Percentiles rank a stretch among this genome's conserved stretches.
Evolutionary conservation across 2,888 invertebrate species (phyloP).

Genomic region (Adelognathus sp.): DNA sequence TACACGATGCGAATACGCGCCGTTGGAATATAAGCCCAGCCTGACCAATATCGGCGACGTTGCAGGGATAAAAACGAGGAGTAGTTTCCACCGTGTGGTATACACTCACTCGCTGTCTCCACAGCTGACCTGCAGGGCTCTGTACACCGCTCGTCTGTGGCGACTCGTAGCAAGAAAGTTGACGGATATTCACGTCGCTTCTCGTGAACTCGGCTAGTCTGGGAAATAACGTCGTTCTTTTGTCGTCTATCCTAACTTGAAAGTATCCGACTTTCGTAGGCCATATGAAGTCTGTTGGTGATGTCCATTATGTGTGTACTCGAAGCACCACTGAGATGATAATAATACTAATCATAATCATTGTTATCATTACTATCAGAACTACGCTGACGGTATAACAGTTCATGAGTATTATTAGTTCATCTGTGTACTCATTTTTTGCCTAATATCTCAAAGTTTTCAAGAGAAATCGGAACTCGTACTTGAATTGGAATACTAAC

Average conservation of each 20-base stretch:
- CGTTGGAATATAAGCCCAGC: background rate
- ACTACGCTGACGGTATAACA: no score
- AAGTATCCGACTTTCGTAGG: no score
- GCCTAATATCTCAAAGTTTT: no score
- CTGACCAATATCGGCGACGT: background rate
- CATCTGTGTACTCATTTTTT: no score
- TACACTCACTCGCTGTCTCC: background rate
- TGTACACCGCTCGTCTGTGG: background rate
- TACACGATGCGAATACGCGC: background rate
- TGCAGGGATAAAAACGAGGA: constrained; percentile 9
- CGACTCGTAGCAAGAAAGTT: constrained; percentile 29
- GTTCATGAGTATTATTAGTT: no score
- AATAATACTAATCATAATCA: no score
- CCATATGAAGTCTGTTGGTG: no score
- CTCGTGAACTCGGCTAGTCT: constrained; percentile 38
- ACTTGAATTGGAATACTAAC: no score
- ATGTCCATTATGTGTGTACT: no score
- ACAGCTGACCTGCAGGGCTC: background rate
- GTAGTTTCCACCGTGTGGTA: background rate
- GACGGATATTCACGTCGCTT: constrained; percentile 34
- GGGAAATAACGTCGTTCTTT: constrained; percentile 15
- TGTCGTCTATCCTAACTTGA: background rate
- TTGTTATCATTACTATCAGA: no score
- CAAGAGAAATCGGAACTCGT: no score
- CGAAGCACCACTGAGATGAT: no score